These are phyloP conservation scores for Babyrousa celebensis DNA, from an alignment of 2,797 vertebrate species.

Conservation along the genomic window DNA sequence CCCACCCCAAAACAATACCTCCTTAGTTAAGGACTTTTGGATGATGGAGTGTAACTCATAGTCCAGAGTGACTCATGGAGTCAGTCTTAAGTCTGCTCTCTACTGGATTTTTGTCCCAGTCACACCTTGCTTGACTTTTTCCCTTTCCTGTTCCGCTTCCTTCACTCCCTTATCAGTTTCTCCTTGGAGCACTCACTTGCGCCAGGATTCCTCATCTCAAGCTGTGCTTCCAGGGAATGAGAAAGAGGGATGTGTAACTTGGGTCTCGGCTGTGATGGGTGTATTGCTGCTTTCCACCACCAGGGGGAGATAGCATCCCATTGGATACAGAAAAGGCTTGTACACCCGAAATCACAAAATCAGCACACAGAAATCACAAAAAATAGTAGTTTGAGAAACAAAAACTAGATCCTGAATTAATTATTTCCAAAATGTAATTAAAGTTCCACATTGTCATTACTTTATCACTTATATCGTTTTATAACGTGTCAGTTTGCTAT, in stretches of 20 bases:
- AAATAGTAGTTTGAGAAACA: neutral
- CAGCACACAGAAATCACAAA: neutral
- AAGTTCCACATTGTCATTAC: neutral
- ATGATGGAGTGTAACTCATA: neutral
- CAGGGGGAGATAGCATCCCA: constrained; percentile 49
- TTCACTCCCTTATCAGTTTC: neutral
- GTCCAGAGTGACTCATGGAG: rapidly evolving
- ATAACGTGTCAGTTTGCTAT: neutral
- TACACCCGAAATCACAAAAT: no score
- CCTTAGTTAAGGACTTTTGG: neutral
- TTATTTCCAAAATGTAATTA: constrained; percentile 47
- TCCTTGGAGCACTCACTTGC: neutral
- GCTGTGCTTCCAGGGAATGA: neutral
- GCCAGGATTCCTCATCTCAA: neutral
- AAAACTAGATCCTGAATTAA: neutral
- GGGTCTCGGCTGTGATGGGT: neutral
- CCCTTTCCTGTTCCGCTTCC: neutral
- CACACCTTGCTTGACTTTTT: neutral
- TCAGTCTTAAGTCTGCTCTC: neutral
- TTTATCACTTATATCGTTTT: constrained; percentile 9
- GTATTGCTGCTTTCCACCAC: constrained; percentile 54
- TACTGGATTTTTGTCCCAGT: neutral
- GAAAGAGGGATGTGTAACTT: neutral
- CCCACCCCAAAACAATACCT: neutral
- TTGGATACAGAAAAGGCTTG: neutral